phyloP scores from a whole-genome alignment of 2,888 invertebrate species.

The Urechis unicinctus region DNA sequence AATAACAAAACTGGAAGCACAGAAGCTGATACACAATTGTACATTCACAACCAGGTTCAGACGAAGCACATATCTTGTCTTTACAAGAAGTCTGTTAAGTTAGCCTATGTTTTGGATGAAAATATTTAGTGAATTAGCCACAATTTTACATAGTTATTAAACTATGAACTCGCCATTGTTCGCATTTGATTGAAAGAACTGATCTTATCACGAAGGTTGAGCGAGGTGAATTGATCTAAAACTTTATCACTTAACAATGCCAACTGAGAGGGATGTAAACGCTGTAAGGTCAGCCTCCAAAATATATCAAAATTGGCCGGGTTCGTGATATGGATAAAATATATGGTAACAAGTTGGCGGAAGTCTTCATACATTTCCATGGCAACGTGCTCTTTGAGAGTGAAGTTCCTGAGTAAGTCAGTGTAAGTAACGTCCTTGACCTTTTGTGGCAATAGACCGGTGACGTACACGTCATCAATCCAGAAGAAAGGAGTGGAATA shows the following conservation, averaged over 20 bases:
- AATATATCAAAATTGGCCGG: not conserved
- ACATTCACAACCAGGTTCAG: too few species aligned
- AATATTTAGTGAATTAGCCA: too few species aligned
- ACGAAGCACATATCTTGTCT: too few species aligned
- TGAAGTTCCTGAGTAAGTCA: constrained; percentile 75
- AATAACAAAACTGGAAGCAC: too few species aligned
- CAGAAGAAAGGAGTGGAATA: constrained; percentile 27
- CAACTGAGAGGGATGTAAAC: not conserved
- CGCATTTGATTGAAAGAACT: too few species aligned
- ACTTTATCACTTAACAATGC: not conserved
- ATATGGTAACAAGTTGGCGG: not conserved
- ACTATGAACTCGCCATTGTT: too few species aligned
- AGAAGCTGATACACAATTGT: too few species aligned
- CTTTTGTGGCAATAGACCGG: constrained; percentile 29
- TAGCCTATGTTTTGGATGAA: too few species aligned
- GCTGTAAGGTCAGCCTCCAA: not conserved
- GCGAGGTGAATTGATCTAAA: not conserved
- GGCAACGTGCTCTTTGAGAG: constrained; percentile 58
- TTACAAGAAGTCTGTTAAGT: too few species aligned
- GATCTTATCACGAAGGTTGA: too few species aligned
- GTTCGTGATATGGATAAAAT: constrained; percentile 8
- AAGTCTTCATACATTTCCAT: constrained; percentile 12
- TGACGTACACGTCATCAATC: constrained; percentile 42
- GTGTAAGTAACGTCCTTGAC: constrained; percentile 27
- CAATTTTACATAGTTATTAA: too few species aligned